phyloP scores from a whole-genome alignment of 1,140 invertebrate genomes.

The Ostrea denselamellosa region DNA sequence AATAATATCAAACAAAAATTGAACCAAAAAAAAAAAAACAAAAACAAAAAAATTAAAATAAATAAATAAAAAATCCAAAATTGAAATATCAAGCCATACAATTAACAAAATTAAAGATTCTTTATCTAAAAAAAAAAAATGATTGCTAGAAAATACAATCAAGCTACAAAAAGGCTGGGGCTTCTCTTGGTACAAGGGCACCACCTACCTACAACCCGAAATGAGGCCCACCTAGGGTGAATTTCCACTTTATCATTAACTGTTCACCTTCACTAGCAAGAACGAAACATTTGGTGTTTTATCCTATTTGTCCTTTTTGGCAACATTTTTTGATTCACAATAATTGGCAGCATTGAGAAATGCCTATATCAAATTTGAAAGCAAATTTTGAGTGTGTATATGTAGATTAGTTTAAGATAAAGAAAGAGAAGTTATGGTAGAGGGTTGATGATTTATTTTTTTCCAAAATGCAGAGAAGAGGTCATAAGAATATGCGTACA shows the following conservation, averaged over 20 bases:
- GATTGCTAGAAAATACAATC: slow-evolving; percentile 29
- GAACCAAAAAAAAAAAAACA: background rate
- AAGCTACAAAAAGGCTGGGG: slow-evolving; percentile 40
- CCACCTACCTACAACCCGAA: slow-evolving; percentile 40
- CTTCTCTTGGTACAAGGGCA: slow-evolving; percentile 29
- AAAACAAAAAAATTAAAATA: too few relatives aligned
- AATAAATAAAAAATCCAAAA: background rate
- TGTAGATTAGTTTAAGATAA: slow-evolving; percentile 5
- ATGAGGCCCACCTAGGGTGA: slow-evolving; percentile 28
- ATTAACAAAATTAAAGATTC: background rate
- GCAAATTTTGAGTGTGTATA: background rate
- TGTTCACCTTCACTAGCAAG: slow-evolving; percentile 52
- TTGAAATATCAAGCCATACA: slow-evolving; percentile 24
- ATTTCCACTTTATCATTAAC: slow-evolving; percentile 43
- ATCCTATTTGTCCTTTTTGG: slow-evolving; percentile 50
- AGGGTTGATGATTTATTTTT: slow-evolving; percentile 9
- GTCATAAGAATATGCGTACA: slow-evolving; percentile 17
- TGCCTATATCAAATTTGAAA: slow-evolving; percentile 56
- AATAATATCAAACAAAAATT: slow-evolving; percentile 28
- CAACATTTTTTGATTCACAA: slow-evolving; percentile 28
- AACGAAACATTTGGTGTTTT: slow-evolving; percentile 53
- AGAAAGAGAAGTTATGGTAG: slow-evolving; percentile 16
- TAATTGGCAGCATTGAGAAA: slow-evolving; percentile 68
- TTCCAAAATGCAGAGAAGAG: slow-evolving; percentile 22
- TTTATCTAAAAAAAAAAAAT: slow-evolving; percentile 23